A percentile compares a stretch with the other conserved stretches of the same genome.
These are phyloP conservation scores for Proteles cristata DNA, from an alignment of 2,113 vertebrate species.

Conservation along the genomic window DNA sequence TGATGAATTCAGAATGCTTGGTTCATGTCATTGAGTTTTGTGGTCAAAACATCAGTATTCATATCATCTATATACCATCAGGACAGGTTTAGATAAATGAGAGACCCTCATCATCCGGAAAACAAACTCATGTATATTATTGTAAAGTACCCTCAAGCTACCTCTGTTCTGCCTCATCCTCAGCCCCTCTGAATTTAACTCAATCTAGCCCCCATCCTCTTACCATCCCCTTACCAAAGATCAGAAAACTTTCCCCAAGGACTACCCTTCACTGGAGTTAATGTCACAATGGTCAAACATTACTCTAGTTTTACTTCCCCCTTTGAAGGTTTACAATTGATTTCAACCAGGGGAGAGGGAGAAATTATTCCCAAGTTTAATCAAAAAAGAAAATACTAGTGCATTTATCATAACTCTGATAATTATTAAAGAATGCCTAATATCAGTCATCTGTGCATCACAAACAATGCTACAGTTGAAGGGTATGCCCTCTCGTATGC, in stretches of 20 bases:
- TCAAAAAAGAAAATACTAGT: slow-evolving; percentile 22
- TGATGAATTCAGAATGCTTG: background rate
- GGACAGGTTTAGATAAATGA: background rate
- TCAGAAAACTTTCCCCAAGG: background rate
- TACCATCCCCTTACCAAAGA: too few species aligned
- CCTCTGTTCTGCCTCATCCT: background rate
- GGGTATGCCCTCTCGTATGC: background rate
- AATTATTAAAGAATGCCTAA: slow-evolving; percentile 37
- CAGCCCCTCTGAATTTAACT: background rate
- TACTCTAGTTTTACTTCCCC: background rate
- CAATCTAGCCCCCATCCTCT: background rate
- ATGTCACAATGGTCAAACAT: background rate
- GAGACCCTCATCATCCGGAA: background rate
- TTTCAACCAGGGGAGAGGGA: slow-evolving; percentile 25
- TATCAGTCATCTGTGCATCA: slow-evolving; percentile 49
- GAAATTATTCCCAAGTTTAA: slow-evolving; percentile 42
- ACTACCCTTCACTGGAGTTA: background rate
- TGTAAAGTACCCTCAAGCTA: background rate
- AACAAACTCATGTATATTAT: background rate
- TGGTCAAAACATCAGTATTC: background rate
- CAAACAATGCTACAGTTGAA: background rate
- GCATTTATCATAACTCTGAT: slow-evolving; percentile 37
- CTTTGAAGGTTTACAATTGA: background rate
- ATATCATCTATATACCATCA: background rate
- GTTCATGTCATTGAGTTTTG: background rate